A percentile compares a stretch with the other conserved stretches of the same genome.
These are phyloP conservation scores for Hydra vulgaris DNA, from an alignment of 30 jellyfish, hydroid and myxozoan genomes.

Conservation along the genomic window DNA sequence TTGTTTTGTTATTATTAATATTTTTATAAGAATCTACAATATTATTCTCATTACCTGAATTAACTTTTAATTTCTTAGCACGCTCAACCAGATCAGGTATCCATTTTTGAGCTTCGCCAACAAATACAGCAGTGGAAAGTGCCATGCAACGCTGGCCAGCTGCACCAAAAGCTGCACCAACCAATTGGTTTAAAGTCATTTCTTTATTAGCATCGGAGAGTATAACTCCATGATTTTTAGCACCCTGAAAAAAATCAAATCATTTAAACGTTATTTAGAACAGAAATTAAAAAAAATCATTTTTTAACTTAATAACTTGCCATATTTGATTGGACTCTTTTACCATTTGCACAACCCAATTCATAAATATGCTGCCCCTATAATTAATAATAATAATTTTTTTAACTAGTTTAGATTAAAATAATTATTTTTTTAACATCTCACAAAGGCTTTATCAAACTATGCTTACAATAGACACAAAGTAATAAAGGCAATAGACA, in stretches of 20 bases:
- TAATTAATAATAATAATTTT: too few relatives aligned
- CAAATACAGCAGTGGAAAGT: conserved; percentile 78
- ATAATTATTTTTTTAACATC: too few relatives aligned
- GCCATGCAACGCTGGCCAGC: conserved; percentile 99
- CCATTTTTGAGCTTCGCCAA: conserved; percentile 91
- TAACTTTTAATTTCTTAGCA: conserved; percentile 60
- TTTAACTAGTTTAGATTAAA: too few relatives aligned
- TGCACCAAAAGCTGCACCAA: conserved; percentile 97
- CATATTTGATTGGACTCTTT: conserved; percentile 89
- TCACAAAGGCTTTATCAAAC: too few relatives aligned
- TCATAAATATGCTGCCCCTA: conserved; percentile 79
- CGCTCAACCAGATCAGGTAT: conserved; percentile 88
- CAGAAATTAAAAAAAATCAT: background rate
- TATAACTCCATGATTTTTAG: conserved; percentile 89
- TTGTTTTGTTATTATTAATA: too few relatives aligned
- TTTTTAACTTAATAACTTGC: conserved; percentile 8
- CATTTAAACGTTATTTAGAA: background rate
- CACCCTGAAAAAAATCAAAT: conserved; percentile 40
- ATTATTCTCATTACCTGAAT: conserved; percentile 41
- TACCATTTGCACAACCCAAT: conserved; percentile 70
- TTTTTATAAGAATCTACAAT: background rate
- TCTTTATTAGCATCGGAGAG: conserved; percentile 94
- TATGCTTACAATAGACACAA: too few relatives aligned
- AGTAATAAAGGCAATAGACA: too few relatives aligned
- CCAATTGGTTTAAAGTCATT: conserved; percentile 84